Evolutionary conservation across 2,888 invertebrate species (phyloP), one percentile per base, ranked within the genome.

Genomic region (Eilema griseolum): DNA sequence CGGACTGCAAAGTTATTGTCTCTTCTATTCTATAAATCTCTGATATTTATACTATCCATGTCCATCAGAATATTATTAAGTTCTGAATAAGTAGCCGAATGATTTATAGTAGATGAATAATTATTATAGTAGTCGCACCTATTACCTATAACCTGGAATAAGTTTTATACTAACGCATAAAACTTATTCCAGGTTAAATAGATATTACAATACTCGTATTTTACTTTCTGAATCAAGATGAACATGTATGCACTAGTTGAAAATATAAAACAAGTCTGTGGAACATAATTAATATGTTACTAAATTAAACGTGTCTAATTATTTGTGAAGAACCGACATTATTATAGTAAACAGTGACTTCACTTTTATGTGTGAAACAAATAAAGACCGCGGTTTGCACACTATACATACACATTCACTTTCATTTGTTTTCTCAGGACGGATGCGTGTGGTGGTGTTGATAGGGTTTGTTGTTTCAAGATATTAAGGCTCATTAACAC

Each of bases 351-450:
- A 63, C 52, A 63, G 16, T 64, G 26, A 37, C 62, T 73, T 70
- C 26, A 66, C 64, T 71, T 61, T 66, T 63, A 69, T 64, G 37
- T 66, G 33, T 69, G 46, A 56, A 66, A 60, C 59, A 70, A 67
- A 63, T 59, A 62, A 67, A 52, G 52, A 52, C 52, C 20, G n/a
- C 52, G 20, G 46, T 16, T 46, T 62, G n/a, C 31, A 37, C 33
- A 23, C 12, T 46, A 59, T 57, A 62, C 41, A 62, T 37, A 33
- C 37, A 37, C 66, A 67, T 67, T 70, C 67, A 41, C 67, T 70
- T 70, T 70, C 67, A 56, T 70, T 70, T 70, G 62, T 70, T 70
- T 66, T 70, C 70, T 59, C 63, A 66, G 52, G 64, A 65, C 52
- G 65, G 28, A 65, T 69, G 65, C 63, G 63, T 67, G 67, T 67